A percentile compares a stretch with the other conserved stretches of the same genome.
These are phyloP conservation scores for Lypha dubia DNA, from an alignment of 2,888 invertebrate species.

Conservation along the genomic window DNA sequence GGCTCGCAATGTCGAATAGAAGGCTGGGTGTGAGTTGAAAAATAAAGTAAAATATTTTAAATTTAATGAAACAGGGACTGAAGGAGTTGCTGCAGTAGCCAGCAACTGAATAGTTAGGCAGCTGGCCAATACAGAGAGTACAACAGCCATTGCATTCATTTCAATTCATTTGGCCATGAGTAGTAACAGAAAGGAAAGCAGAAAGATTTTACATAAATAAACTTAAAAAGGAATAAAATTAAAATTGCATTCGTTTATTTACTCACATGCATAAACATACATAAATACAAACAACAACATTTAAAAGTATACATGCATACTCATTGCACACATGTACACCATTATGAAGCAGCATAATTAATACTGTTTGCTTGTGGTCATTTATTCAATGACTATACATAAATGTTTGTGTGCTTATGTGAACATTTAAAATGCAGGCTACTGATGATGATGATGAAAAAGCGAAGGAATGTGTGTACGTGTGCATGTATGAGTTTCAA, in stretches of 20 bases:
- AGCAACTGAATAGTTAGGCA: not conserved
- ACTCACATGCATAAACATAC: constrained; percentile 43
- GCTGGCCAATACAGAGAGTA: constrained; percentile 17
- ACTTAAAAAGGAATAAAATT: constrained; percentile 69
- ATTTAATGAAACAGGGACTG: constrained; percentile 7
- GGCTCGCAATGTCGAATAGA: constrained; percentile 89
- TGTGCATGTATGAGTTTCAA: not conserved
- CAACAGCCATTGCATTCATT: not conserved
- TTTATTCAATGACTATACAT: constrained; percentile 61
- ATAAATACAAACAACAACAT: constrained; percentile 1
- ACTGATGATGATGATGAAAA: not conserved
- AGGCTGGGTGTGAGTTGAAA: constrained; percentile 85
- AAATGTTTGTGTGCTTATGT: constrained; percentile 11
- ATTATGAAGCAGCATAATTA: constrained; percentile 70
- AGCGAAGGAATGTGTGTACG: not conserved
- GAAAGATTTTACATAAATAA: constrained; percentile 52
- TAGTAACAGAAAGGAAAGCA: constrained; percentile 5
- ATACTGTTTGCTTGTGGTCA: constrained; percentile 72
- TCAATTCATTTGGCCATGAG: not conserved
- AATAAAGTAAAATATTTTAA: not conserved
- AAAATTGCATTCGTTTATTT: constrained; percentile 67
- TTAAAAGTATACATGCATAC: not conserved
- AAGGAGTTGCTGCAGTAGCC: no score
- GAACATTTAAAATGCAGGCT: constrained; percentile 34
- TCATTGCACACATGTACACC: not conserved